A percentile compares a stretch with the other conserved stretches of the same genome.
phyloP scores from a whole-genome alignment of 1,140 invertebrate species.

The Archivesica marissinica region DNA sequence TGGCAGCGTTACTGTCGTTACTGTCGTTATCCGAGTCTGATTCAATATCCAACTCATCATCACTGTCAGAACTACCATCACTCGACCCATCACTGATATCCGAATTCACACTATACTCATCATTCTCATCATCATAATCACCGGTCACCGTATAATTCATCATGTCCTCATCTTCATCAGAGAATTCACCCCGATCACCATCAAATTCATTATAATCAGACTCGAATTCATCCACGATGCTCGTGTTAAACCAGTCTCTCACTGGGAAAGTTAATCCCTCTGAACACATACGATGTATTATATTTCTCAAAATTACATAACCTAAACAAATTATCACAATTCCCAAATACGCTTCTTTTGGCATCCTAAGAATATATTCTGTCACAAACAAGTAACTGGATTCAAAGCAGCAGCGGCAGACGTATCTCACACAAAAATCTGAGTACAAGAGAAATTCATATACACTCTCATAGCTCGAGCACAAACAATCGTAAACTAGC shows the following conservation, averaged over 20 bases:
- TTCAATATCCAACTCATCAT: slow-evolving; percentile 64
- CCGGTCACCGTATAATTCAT: slow-evolving; percentile 10
- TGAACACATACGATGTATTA: slow-evolving; percentile 46
- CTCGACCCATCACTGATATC: slow-evolving; percentile 42
- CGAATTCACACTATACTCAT: slow-evolving; percentile 48
- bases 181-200: slow-evolving; percentile 55
- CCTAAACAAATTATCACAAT: slow-evolving; percentile 58
- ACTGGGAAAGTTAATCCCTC: slow-evolving; percentile 68
- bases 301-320: slow-evolving; percentile 48
- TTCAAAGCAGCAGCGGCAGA: slow-evolving; percentile 52
- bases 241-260: not conserved
- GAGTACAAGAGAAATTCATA: slow-evolving; percentile 2
- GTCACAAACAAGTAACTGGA: slow-evolving; percentile 60
- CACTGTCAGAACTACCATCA: slow-evolving; percentile 56
- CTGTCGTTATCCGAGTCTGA: slow-evolving; percentile 64
- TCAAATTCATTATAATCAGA: slow-evolving; percentile 30
- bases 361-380: slow-evolving; percentile 60
- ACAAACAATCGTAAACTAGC: slow-evolving; percentile 31
- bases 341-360: slow-evolving; percentile 67
- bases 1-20: slow-evolving; percentile 54
- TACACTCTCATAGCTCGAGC: slow-evolving; percentile 16
- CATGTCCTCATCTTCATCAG: slow-evolving; percentile 67
- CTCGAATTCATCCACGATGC: slow-evolving; percentile 7
- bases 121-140: slow-evolving; percentile 46
- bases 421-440: slow-evolving; percentile 36